Percentiles rank a stretch among this genome's conserved stretches.
phyloP scores from a whole-genome alignment of 2,113 vertebrate genomes.

The Otocyon megalotis region DNA sequence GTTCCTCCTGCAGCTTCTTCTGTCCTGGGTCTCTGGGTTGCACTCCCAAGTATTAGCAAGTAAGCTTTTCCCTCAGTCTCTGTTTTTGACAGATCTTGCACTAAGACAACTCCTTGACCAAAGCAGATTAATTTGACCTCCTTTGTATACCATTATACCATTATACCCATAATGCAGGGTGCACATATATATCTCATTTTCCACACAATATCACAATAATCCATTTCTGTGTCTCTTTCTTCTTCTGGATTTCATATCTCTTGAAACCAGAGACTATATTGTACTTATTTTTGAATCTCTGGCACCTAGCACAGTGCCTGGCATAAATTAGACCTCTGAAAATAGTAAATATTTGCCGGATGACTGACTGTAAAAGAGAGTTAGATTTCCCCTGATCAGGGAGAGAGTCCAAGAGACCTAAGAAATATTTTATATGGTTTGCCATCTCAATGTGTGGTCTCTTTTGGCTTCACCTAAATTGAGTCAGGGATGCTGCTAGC shows the following conservation, averaged over 20 bases:
- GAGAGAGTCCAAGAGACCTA: constrained; percentile 40
- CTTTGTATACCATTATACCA: neutral
- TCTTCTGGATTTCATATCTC: neutral
- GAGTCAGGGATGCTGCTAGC: neutral
- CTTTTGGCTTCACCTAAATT: constrained; percentile 17
- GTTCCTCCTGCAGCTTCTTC: accelerated
- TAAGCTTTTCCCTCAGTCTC: neutral
- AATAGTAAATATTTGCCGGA: constrained; percentile 47
- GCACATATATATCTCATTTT: neutral
- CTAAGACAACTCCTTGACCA: neutral
- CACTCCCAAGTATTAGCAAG: neutral
- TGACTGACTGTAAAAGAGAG: constrained; percentile 5
- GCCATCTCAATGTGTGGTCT: constrained; percentile 24
- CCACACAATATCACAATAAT: too few species aligned
- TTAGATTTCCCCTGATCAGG: constrained; percentile 21
- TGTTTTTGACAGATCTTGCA: neutral
- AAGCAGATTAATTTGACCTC: neutral
- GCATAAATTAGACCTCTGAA: constrained; percentile 57
- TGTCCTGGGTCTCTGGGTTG: neutral
- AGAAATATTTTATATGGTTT: neutral
- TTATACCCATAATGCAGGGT: accelerated
- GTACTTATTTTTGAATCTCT: constrained; percentile 26
- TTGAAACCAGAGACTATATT: constrained; percentile 2
- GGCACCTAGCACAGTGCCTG: neutral
- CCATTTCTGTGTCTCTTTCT: neutral